Evolutionary conservation across 2,888 invertebrate species (phyloP).

Genomic region (Drosophila kuntzei): DNA sequence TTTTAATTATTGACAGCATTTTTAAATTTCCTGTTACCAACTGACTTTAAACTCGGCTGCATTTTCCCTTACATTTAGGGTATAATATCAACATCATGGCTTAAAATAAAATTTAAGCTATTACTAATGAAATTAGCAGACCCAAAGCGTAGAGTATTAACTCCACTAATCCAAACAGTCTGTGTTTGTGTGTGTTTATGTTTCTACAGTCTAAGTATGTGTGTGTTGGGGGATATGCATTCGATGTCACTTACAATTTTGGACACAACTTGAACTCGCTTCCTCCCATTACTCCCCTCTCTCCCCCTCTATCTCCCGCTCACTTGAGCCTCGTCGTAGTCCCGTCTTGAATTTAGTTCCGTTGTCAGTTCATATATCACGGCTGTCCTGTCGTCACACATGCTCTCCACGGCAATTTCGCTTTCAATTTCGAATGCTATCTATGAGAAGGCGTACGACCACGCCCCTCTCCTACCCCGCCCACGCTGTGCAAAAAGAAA

Average conservation of each 20-base stretch:
- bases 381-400: conserved; percentile 73
- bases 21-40: neutral
- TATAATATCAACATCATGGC: neutral
- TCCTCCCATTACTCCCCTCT: conserved; percentile 16
- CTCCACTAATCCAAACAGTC: conserved; percentile 5
- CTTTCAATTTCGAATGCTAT: conserved; percentile 82
- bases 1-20: too few relatives aligned
- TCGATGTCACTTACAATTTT: conserved; percentile 63
- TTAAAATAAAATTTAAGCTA: neutral
- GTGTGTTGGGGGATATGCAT: conserved; percentile 48
- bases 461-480: conserved; percentile 12
- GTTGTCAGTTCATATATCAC: conserved; percentile 81
- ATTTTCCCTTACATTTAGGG: neutral
- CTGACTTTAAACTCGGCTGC: neutral
- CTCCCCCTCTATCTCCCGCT: neutral
- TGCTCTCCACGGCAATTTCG: conserved; percentile 80
- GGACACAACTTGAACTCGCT: conserved; percentile 30
- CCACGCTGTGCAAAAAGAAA: conserved; percentile 24
- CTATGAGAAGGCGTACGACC: conserved; percentile 65
- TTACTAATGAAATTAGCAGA: conserved; percentile 2
- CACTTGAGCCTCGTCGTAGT: neutral
- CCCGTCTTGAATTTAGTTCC: conserved; percentile 43
- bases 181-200: conserved; percentile 8
- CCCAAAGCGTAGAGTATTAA: neutral
- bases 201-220: conserved; percentile 29